Conservation (phyloP, 1,140 invertebrate genomes). For the Nautilus pompilius region DNA sequence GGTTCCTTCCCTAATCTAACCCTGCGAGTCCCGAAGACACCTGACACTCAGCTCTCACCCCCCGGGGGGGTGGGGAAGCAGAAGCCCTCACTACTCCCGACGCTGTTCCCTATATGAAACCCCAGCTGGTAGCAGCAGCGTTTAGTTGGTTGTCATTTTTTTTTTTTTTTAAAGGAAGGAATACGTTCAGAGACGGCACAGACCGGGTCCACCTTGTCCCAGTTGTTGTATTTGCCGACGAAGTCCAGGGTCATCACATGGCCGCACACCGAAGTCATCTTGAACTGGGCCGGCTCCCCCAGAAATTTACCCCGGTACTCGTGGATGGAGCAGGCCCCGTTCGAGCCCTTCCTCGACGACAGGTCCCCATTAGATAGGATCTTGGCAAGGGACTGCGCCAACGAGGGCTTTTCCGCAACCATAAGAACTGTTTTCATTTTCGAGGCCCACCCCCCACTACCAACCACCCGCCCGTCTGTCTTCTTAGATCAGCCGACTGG, state of each 20-base stretch:
- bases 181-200: conserved; percentile 47
- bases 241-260: conserved; percentile 98
- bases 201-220: conserved; percentile 96
- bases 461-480: too few species aligned
- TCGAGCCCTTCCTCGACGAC: conserved; percentile 82
- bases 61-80: too few species aligned
- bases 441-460: too few species aligned
- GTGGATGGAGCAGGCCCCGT: conserved; percentile 87
- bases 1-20: too few species aligned
- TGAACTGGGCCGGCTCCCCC: conserved; percentile 66
- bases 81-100: too few species aligned
- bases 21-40: too few species aligned
- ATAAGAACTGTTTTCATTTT: conserved; percentile 84
- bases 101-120: too few species aligned
- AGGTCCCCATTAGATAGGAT: conserved; percentile 88
- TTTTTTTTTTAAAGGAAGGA: neutral
- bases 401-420: conserved; percentile 98
- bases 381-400: conserved; percentile 90
- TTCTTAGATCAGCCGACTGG: too few species aligned
- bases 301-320: conserved; percentile 82
- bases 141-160: neutral
- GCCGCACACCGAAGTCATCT: conserved; percentile 98
- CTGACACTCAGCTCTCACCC: too few species aligned
- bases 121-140: neutral
- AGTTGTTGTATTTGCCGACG: conserved; percentile 93